phyloP scores from a whole-genome alignment of 2,797 vertebrate genomes.

The Moxostoma hubbsi region DNA sequence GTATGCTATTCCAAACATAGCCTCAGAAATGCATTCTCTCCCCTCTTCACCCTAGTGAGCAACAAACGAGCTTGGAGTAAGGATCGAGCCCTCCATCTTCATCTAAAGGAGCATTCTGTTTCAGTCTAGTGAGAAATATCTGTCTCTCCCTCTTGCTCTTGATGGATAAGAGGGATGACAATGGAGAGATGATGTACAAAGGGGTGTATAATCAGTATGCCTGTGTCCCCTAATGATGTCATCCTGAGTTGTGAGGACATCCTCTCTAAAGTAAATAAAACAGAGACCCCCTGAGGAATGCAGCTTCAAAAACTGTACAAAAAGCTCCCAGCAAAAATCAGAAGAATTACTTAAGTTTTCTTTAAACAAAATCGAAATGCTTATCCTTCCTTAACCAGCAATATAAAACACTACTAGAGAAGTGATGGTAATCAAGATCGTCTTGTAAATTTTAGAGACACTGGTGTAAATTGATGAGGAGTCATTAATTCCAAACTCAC shows the following conservation, averaged over 20 bases:
- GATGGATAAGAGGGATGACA: constrained; percentile 27
- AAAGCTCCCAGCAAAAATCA: no score
- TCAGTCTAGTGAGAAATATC: constrained; percentile 41
- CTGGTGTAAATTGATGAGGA: no score
- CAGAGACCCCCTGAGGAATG: no score
- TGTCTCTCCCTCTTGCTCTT: constrained; percentile 22
- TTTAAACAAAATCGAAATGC: no score
- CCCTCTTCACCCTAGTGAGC: constrained; percentile 39
- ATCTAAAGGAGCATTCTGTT: constrained; percentile 44
- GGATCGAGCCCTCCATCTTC: constrained; percentile 43
- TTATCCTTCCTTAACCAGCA: no score
- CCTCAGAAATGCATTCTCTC: background rate
- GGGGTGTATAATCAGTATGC: constrained; percentile 46
- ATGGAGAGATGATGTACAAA: constrained; percentile 29
- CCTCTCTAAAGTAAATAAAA: background rate
- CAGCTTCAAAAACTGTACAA: no score
- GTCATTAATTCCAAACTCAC: no score
- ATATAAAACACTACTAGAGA: no score
- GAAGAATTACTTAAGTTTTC: no score
- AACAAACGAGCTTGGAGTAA: constrained; percentile 46
- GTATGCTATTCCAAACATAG: no score
- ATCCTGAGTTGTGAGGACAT: constrained; percentile 39
- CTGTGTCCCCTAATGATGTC: constrained; percentile 38
- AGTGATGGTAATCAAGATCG: no score
- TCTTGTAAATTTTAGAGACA: no score